Conservation (phyloP, 2,888 invertebrate species). For the Coremacera marginata region DNA sequence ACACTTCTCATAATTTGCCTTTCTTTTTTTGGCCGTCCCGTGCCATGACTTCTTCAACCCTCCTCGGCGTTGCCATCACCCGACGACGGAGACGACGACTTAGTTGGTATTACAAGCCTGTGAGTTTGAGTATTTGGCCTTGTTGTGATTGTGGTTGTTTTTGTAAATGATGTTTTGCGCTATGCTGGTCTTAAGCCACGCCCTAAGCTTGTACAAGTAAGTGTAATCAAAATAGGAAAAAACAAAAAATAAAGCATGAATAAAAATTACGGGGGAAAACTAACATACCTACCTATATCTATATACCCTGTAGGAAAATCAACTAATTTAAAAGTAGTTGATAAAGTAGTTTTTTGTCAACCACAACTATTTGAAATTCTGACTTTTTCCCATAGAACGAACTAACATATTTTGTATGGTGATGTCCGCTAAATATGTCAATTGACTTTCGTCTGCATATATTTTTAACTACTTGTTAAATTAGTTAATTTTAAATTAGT, state of each 20-base stretch:
- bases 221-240: constrained; percentile 52
- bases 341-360: no score
- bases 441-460: no score
- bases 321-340: no score
- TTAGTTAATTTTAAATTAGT: no score
- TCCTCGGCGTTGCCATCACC: no score
- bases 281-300: background rate
- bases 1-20: constrained; percentile 22
- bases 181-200: constrained; percentile 65
- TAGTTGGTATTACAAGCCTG: background rate
- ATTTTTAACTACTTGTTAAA: no score
- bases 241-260: constrained; percentile 53
- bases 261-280: constrained; percentile 32
- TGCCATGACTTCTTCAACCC: constrained; percentile 5
- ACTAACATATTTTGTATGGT: no score
- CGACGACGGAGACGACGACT: constrained; percentile 2
- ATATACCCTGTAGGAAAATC: no score
- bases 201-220: constrained; percentile 61
- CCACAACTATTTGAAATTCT: no score
- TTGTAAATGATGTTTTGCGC: constrained; percentile 45
- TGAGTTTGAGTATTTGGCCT: background rate
- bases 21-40: constrained; percentile 11
- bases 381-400: no score
- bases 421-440: no score
- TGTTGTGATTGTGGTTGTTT: constrained; percentile 40